Evolutionary conservation across 2,113 vertebrate species (phyloP).

Genomic region (Lepisosteus osseus): DNA sequence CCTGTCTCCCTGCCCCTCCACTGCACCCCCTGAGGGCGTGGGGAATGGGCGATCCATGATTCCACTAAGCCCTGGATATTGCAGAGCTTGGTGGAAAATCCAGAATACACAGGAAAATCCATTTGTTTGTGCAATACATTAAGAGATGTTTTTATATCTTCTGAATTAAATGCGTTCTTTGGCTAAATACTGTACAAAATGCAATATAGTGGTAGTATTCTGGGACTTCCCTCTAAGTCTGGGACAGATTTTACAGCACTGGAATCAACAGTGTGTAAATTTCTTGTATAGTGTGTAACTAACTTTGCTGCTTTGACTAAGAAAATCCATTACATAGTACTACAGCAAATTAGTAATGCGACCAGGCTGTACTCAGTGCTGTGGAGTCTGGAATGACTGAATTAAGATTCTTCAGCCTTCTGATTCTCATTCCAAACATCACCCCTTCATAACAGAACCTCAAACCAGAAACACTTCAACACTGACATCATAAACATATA

Average conservation of each 20-base stretch:
- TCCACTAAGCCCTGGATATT: slow-evolving; percentile 3
- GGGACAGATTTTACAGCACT: not conserved
- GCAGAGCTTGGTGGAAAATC: slow-evolving; percentile 11
- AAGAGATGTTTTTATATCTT: no score
- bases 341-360: not conserved
- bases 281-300: no score
- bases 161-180: slow-evolving; percentile 9
- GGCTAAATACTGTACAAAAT: slow-evolving; percentile 20
- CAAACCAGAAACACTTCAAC: not conserved
- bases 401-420: not conserved
- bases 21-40: not conserved
- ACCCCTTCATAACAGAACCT: not conserved
- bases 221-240: not conserved
- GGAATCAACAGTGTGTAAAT: no score
- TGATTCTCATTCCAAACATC: not conserved
- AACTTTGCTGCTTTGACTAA: no score
- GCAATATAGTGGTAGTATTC: not conserved
- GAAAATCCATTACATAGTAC: no score
- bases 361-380: not conserved
- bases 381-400: not conserved
- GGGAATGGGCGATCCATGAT: not conserved
- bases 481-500: slow-evolving; percentile 5
- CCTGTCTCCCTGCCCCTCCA: no score
- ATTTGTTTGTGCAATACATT: not conserved
- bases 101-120: not conserved